Base-by-base conservation (phyloP, 1,140 invertebrate species). In the Cyrtorhinus lividipennis region DNA sequence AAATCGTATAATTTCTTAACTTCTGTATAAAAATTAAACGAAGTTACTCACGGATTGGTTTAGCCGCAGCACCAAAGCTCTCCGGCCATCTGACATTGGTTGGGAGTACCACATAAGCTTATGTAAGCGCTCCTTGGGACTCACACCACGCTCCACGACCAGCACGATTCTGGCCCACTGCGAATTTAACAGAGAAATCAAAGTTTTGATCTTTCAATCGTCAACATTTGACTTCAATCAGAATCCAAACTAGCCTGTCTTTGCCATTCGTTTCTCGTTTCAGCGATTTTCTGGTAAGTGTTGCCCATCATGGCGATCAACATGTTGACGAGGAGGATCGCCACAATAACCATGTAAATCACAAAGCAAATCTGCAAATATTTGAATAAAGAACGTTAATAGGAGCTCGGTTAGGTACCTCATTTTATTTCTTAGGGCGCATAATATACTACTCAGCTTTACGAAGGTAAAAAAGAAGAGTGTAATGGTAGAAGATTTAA, bases 251-350 rank as follows among this genome's bases (percentile, higher is more conserved):
- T 71, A 76, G 90, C 87, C 81, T 98, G 95, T 76, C 95, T 77
- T 76, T 98, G 93, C 92, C 94, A 98, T 73, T 99, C 95, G 73
- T 97, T 97, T 68, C 92, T 81, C 1, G 94, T 95, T 74, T 95
- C 92, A 1, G 92, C 93, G 67, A 98, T 97, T 74, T 92, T 92
- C 74, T 96, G 92, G 74, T 99, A 98, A 22, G 95, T 98, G 73
- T 98, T 96, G 1, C 95, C 95, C 95, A 99, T 98, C 95, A 98
- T 98, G 68, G 95, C 95, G 70, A 99, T 98, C 71, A 99, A 79
- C 91, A 99, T 94, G 80, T 99, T 98, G 15, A 99, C 89, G 62
- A 98, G 76, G 10, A 98, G 76, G 67, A 98, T 87, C 0, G 91
- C 90, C 22, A 98, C 95, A 69, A 98, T 89, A 59, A 87, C 89